These are phyloP conservation scores for Callocephalon fimbriatum DNA, from an alignment of 2,113 vertebrate species.

Conservation along the genomic window DNA sequence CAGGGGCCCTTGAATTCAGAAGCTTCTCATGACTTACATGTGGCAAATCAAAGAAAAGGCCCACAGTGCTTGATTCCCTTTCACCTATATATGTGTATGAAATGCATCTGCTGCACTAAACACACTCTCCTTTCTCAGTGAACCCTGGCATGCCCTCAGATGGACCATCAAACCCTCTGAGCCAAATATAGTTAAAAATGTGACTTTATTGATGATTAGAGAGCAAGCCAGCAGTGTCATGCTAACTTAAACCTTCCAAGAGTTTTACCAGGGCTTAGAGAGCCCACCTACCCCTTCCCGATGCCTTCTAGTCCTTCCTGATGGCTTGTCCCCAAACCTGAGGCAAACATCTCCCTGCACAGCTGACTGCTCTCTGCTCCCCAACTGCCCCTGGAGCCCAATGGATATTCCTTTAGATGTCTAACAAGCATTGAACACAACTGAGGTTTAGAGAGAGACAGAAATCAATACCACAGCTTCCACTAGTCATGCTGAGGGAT, in stretches of 20 bases:
- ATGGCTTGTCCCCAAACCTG: background rate
- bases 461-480: constrained; percentile 85
- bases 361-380: constrained; percentile 59
- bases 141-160: background rate
- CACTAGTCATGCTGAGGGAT: constrained; percentile 83
- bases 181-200: background rate
- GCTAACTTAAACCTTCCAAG: background rate
- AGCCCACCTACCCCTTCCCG: background rate
- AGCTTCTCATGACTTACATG: background rate
- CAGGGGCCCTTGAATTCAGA: background rate
- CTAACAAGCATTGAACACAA: constrained; percentile 82
- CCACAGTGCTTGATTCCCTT: background rate
- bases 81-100: accelerated
- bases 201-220: background rate
- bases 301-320: background rate
- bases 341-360: constrained; percentile 51
- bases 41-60: background rate
- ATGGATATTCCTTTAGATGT: constrained; percentile 82
- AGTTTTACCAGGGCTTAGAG: background rate
- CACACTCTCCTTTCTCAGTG: background rate
- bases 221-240: background rate
- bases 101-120: background rate
- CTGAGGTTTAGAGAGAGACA: constrained; percentile 84
- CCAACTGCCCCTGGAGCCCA: constrained; percentile 75
- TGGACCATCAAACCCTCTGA: background rate